These are phyloP conservation scores for Chaetops frenatus DNA, from an alignment of 2,113 vertebrate genomes.

Conservation along the genomic window DNA sequence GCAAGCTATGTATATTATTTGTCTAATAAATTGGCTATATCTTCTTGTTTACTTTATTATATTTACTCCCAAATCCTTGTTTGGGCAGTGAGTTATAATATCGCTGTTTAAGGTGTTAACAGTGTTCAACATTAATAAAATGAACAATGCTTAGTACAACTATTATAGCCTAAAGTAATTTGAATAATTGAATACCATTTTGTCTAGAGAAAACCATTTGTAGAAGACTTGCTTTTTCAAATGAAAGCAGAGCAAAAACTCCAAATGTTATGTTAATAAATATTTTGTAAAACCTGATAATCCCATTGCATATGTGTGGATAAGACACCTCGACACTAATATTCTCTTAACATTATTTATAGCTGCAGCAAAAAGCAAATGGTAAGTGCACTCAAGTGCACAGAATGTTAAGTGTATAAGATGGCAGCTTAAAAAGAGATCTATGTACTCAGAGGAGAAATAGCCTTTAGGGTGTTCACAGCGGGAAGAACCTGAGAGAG, in stretches of 20 bases:
- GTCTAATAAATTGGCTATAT: neutral
- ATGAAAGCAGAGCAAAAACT: neutral
- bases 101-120: neutral
- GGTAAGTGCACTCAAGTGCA: neutral
- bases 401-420: conserved; percentile 21
- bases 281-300: conserved; percentile 1
- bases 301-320: neutral
- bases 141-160: neutral
- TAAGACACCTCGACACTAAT: neutral
- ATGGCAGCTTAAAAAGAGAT: conserved; percentile 8
- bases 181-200: neutral
- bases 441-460: neutral
- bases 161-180: neutral
- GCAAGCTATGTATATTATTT: neutral
- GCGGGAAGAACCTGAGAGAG: neutral
- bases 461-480: neutral
- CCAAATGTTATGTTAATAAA: neutral
- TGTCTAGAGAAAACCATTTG: neutral
- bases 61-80: neutral
- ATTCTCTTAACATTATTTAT: conserved; percentile 30
- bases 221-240: neutral
- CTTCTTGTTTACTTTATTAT: neutral
- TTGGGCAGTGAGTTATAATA: neutral
- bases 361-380: conserved; percentile 24
- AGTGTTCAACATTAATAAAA: neutral